These are phyloP conservation scores for Odontophorus gujanensis DNA, from an alignment of 2,113 vertebrate species.

Conservation along the genomic window DNA sequence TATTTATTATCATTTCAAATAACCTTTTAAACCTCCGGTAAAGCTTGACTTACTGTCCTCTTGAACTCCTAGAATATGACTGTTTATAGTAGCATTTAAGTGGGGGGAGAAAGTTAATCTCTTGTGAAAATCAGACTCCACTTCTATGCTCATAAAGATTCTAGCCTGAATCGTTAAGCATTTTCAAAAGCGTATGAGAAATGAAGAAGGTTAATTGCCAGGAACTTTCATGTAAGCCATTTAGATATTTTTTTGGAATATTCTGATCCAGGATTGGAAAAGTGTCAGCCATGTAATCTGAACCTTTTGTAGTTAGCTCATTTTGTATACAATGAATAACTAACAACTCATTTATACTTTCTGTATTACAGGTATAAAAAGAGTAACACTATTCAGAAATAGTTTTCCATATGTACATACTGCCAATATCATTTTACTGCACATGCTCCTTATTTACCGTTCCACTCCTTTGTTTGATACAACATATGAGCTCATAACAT, in stretches of 20 bases:
- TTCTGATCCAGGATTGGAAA: neutral
- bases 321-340: neutral
- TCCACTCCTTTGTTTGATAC: neutral
- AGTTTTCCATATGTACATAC: neutral
- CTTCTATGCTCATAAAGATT: constrained; percentile 45
- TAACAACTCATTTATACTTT: neutral
- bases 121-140: constrained; percentile 4
- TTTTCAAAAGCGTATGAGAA: constrained; percentile 26
- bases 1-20: constrained; percentile 16
- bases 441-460: neutral
- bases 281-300: neutral
- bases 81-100: constrained; percentile 36
- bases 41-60: constrained; percentile 10
- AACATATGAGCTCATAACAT: neutral
- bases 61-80: constrained; percentile 7
- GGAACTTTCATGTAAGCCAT: neutral
- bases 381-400: neutral
- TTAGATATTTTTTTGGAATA: constrained; percentile 6
- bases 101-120: neutral
- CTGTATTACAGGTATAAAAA: neutral
- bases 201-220: constrained; percentile 37
- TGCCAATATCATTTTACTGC: neutral
- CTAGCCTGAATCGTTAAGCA: neutral
- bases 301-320: neutral
- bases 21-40: constrained; percentile 22